Evolutionary conservation across 2,797 vertebrate species (phyloP).

Genomic region (Falco biarmicus): DNA sequence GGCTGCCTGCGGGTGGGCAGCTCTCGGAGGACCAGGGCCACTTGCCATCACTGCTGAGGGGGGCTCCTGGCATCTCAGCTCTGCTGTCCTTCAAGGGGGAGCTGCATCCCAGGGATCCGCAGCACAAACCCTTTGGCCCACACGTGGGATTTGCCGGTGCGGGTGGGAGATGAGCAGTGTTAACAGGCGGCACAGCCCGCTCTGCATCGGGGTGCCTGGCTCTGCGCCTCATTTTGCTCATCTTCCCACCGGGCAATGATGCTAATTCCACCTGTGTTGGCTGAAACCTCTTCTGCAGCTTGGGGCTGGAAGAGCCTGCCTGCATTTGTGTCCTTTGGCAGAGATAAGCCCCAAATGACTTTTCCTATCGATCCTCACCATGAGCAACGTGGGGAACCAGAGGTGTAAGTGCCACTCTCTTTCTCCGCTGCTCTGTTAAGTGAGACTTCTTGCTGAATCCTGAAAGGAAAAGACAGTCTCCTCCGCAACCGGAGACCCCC

Average conservation of each 20-base stretch:
- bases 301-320: neutral
- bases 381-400: neutral
- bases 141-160: fast-evolving
- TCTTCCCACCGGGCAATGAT: neutral
- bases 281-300: neutral
- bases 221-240: neutral
- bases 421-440: slow-evolving; percentile 33
- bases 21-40: neutral
- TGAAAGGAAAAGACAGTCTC: slow-evolving; percentile 39
- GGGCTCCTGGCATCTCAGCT: neutral
- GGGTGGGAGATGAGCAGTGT: neutral
- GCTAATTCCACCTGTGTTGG: neutral
- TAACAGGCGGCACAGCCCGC: neutral
- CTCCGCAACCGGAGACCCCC: slow-evolving; percentile 34
- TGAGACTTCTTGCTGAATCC: slow-evolving; percentile 28
- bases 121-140: neutral
- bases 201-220: neutral
- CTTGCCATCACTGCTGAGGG: too few relatives aligned
- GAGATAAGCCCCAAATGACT: neutral
- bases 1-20: neutral
- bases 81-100: neutral
- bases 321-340: neutral
- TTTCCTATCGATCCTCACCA: neutral
- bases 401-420: slow-evolving; percentile 18
- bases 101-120: neutral